Conservation (phyloP, 2,888 invertebrate genomes). For the Zonitis immaculata region DNA sequence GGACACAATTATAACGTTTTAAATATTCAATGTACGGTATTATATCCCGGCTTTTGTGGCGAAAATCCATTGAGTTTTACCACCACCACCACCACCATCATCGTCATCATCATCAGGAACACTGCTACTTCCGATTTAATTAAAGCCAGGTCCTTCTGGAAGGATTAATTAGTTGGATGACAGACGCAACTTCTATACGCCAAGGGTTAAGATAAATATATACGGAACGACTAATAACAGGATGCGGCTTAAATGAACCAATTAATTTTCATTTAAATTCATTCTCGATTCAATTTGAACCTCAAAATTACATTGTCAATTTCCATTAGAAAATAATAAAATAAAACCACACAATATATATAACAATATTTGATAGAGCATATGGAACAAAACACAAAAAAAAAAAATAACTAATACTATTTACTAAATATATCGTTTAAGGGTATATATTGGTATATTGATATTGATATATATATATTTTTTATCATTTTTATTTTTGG, state of each 20-base stretch:
- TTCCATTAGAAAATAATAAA: slow-evolving; percentile 9
- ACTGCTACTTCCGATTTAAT: slow-evolving; percentile 45
- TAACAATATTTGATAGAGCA: neutral
- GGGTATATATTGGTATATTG: too few relatives aligned
- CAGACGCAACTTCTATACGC: slow-evolving; percentile 38
- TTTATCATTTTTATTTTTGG: too few relatives aligned
- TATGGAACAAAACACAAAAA: too few relatives aligned
- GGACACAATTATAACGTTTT: slow-evolving; percentile 9
- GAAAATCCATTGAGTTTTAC: slow-evolving; percentile 27
- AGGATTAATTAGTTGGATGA: slow-evolving; percentile 45
- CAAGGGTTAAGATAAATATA: slow-evolving; percentile 40
- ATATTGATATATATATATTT: neutral
- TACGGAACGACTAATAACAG: slow-evolving; percentile 40
- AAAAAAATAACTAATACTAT: too few relatives aligned
- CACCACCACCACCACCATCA: neutral
- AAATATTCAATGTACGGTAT: slow-evolving; percentile 4
- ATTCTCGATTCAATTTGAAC: slow-evolving; percentile 33
- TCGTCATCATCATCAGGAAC: slow-evolving; percentile 37
- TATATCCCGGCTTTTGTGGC: slow-evolving; percentile 27
- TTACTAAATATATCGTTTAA: too few relatives aligned
- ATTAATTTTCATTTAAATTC: slow-evolving; percentile 44
- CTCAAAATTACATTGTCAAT: slow-evolving; percentile 31
- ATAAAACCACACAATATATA: neutral
- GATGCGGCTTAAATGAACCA: slow-evolving; percentile 42
- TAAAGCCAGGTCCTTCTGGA: slow-evolving; percentile 42